phyloP scores from a whole-genome alignment of 2,888 invertebrate species.

The Drosophila subsilvestris region DNA sequence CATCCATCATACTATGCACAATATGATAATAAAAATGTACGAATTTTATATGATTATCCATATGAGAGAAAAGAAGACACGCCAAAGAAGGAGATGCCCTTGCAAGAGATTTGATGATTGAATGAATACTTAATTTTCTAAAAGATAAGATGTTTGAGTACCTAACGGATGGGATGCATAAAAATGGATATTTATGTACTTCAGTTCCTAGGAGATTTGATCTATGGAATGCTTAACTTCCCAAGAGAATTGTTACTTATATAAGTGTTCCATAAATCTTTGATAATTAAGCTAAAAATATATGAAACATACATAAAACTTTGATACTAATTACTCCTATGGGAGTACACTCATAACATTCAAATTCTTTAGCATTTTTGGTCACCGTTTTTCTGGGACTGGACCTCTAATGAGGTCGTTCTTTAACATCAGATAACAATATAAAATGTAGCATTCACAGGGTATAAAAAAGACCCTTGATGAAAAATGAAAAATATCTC shows the following conservation, averaged over 20 bases:
- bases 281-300: no score
- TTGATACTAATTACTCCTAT: neutral
- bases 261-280: no score
- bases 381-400: no score
- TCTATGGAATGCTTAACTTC: no score
- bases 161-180: neutral
- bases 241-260: no score
- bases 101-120: neutral
- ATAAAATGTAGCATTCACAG: neutral
- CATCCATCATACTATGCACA: conserved; percentile 34
- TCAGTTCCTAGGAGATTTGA: no score
- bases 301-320: neutral
- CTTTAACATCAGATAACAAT: neutral
- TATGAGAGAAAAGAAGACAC: neutral
- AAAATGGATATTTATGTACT: no score
- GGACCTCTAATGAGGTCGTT: no score
- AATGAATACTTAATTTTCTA: neutral
- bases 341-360: no score
- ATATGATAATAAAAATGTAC: conserved; percentile 22
- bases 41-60: conserved; percentile 1
- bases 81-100: neutral
- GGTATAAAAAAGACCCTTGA: neutral
- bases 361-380: no score
- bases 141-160: neutral
- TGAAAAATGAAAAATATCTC: neutral